Conservation (phyloP, 1,140 invertebrate species). For the Oedothorax gibbosus region DNA sequence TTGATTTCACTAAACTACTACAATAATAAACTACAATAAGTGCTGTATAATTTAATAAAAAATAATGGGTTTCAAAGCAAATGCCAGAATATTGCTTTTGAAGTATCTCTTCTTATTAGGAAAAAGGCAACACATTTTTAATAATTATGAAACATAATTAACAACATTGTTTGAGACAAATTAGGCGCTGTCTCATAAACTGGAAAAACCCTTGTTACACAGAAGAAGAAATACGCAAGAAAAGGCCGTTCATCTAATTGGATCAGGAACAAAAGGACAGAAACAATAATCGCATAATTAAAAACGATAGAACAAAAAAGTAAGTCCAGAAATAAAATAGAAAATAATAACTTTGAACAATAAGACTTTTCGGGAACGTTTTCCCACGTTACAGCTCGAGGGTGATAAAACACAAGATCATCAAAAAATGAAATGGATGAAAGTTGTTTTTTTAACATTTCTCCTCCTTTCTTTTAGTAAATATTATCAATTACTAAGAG, state of each 20-base stretch:
- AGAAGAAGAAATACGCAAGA: neutral
- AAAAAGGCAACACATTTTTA: neutral
- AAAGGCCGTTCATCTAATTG: neutral
- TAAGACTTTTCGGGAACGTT: slow-evolving; percentile 22
- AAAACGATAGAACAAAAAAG: neutral
- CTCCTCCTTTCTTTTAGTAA: slow-evolving; percentile 23
- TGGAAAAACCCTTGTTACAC: neutral
- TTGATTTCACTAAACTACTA: neutral
- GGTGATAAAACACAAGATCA: slow-evolving; percentile 1
- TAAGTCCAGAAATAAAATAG: neutral
- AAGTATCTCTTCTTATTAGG: too few species aligned
- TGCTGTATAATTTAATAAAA: neutral
- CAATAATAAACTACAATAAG: neutral
- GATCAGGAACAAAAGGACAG: neutral
- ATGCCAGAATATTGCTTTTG: neutral
- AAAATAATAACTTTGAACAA: slow-evolving; percentile 22
- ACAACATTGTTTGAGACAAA: too few species aligned
- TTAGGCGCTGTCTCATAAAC: neutral
- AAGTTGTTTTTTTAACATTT: slow-evolving; percentile 20
- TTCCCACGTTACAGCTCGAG: slow-evolving; percentile 22
- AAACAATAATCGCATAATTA: neutral
- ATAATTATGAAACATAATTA: neutral
- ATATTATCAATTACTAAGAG: slow-evolving; percentile 56
- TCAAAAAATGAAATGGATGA: neutral
- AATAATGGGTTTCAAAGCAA: neutral